phyloP scores from a whole-genome alignment of 2,797 vertebrate genomes.

The Rhinichthys osculus region DNA sequence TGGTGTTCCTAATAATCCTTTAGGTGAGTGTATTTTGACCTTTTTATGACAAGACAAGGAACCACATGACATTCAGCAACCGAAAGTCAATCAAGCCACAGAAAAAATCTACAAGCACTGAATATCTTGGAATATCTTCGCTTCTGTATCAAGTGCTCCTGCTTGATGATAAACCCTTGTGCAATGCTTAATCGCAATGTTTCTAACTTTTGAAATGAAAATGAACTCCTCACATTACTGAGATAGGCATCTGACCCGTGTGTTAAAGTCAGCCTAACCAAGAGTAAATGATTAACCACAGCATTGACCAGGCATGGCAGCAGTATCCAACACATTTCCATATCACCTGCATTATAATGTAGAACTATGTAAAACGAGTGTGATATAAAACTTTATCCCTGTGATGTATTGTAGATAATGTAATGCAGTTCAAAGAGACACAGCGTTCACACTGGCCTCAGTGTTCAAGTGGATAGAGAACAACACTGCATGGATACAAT shows the following conservation, averaged over 20 bases:
- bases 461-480: not conserved
- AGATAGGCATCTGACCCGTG: not conserved
- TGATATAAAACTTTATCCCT: slow-evolving; percentile 17
- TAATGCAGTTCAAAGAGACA: not conserved
- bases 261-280: not conserved
- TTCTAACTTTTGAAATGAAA: not conserved
- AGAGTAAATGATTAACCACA: slow-evolving; percentile 37
- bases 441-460: not conserved
- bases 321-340: slow-evolving; percentile 39
- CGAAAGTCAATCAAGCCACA: not conserved
- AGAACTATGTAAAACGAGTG: slow-evolving; percentile 34
- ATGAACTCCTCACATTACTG: not conserved
- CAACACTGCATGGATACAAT: not conserved
- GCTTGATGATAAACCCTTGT: not conserved
- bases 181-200: not conserved
- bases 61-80: not conserved
- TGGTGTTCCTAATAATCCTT: too few relatives aligned
- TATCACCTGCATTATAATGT: slow-evolving; percentile 18
- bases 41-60: not conserved
- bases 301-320: not conserved
- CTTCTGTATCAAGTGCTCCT: not conserved
- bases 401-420: slow-evolving; percentile 5
- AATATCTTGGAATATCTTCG: not conserved
- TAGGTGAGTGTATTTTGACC: not conserved
- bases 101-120: not conserved